phyloP scores from a whole-genome alignment of 2,888 invertebrate species.

The Leptopilina syphax region DNA sequence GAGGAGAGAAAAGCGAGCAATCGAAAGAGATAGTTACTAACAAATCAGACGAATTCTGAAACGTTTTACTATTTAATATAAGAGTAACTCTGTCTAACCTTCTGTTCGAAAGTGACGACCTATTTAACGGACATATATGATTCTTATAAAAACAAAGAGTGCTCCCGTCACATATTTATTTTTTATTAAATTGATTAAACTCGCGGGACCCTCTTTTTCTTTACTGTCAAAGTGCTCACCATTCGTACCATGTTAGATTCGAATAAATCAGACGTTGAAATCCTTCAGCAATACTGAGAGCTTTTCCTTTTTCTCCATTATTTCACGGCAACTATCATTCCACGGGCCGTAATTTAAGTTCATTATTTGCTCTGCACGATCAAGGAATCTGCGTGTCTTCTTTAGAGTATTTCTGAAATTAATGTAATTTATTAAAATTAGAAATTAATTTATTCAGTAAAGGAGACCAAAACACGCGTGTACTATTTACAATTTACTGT shows the following conservation, averaged over 20 bases:
- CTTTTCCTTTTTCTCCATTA: conserved; percentile 75
- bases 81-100: conserved; percentile 35
- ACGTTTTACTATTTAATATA: conserved; percentile 28
- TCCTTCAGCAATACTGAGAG: conserved; percentile 73
- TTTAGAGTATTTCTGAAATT: conserved; percentile 77
- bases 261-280: conserved; percentile 55
- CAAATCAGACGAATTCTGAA: conserved; percentile 27
- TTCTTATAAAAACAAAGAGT: conserved; percentile 39
- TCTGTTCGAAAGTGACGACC: conserved; percentile 38
- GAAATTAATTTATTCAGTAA: background rate
- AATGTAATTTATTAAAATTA: background rate
- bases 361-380: conserved; percentile 78
- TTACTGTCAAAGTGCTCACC: conserved; percentile 36
- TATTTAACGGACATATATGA: conserved; percentile 39
- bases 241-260: conserved; percentile 32
- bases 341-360: conserved; percentile 79
- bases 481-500: too few species aligned
- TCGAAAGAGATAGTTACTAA: conserved; percentile 15
- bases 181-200: conserved; percentile 36
- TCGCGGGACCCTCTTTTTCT: conserved; percentile 36
- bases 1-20: conserved; percentile 19
- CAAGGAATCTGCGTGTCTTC: conserved; percentile 78
- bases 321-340: conserved; percentile 77
- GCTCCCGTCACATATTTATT: conserved; percentile 15
- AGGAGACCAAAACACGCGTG: too few species aligned